Conservation (phyloP, 2,113 vertebrate species). For the Bostrychus sinensis region DNA sequence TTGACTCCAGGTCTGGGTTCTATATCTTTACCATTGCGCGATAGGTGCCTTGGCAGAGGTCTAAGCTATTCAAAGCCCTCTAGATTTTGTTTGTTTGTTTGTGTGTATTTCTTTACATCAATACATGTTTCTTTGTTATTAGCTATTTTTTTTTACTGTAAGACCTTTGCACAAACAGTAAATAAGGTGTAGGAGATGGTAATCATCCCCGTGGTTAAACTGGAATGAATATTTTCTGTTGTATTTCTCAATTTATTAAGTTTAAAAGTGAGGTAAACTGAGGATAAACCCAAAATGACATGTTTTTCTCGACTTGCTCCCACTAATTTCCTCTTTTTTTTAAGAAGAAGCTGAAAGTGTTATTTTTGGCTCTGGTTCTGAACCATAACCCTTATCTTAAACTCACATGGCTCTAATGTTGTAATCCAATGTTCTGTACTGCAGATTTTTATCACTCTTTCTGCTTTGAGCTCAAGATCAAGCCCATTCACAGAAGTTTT, state of each 20-base stretch:
- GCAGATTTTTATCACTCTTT: conserved; percentile 3
- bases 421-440: conserved; percentile 3
- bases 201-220: too few species aligned
- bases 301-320: conserved; percentile 33
- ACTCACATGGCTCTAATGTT: conserved; percentile 7
- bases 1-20: too few species aligned
- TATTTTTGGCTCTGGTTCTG: conserved; percentile 38
- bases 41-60: too few species aligned
- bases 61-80: too few species aligned
- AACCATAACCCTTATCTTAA: conserved; percentile 37
- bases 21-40: too few species aligned
- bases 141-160: too few species aligned
- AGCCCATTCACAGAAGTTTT: neutral
- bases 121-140: too few species aligned
- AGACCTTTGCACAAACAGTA: too few species aligned
- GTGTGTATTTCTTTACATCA: too few species aligned
- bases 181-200: too few species aligned
- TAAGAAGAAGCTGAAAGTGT: conserved; percentile 31
- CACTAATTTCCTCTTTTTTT: conserved; percentile 33
- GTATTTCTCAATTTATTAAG: neutral
- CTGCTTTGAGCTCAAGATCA: neutral
- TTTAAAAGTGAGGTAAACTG: neutral
- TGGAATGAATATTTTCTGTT: too few species aligned
- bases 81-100: too few species aligned
- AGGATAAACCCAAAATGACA: conserved; percentile 8